A percentile compares a stretch with the other conserved stretches of the same genome.
phyloP scores from a whole-genome alignment of 2,797 vertebrate genomes.

The Myotis pilosus region DNA sequence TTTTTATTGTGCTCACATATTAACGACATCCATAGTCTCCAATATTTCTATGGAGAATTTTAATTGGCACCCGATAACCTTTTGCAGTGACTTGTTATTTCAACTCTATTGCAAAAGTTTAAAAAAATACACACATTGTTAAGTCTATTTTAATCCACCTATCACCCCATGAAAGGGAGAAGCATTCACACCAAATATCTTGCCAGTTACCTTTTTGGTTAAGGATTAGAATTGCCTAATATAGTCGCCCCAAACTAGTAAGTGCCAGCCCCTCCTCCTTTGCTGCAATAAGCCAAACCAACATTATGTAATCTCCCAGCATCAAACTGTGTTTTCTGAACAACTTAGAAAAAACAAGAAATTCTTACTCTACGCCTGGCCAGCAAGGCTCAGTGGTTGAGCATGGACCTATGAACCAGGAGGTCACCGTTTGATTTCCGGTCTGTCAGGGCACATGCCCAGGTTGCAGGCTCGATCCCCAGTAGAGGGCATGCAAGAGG shows the following conservation, averaged over 20 bases:
- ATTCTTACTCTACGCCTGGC: neutral
- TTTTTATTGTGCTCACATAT: conserved; percentile 25
- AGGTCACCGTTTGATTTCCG: no score
- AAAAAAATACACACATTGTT: neutral
- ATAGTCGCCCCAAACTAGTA: neutral
- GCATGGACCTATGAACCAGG: no score
- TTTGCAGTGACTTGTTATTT: conserved; percentile 35
- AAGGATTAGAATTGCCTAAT: neutral
- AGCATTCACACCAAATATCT: neutral
- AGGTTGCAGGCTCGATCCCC: no score
- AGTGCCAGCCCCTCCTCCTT: neutral
- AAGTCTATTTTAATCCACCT: neutral
- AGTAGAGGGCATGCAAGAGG: no score
- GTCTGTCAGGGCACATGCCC: no score
- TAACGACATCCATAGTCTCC: neutral
- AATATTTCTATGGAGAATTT: conserved; percentile 49
- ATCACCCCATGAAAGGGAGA: neutral
- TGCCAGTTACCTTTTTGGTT: neutral
- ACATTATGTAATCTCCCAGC: neutral
- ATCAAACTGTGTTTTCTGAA: neutral
- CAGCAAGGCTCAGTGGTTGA: no score
- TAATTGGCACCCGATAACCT: conserved; percentile 29
- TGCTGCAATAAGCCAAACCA: neutral
- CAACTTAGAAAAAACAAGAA: neutral
- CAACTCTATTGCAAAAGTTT: neutral